Evolutionary conservation across 2,888 invertebrate species (phyloP).

Genomic region (Drosophila anceps): DNA sequence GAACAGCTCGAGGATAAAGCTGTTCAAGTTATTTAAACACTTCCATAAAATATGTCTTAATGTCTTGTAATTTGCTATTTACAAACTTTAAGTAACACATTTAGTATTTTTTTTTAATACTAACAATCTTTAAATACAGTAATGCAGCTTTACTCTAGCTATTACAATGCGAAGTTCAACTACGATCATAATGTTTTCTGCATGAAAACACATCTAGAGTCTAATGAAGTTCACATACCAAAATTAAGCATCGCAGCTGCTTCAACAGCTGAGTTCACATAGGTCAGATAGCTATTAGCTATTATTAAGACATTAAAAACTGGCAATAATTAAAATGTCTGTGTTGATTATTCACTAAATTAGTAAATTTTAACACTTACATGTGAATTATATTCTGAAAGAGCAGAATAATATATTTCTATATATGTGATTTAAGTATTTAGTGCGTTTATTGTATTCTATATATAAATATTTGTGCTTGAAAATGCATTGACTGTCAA

Average conservation of each 20-base stretch:
- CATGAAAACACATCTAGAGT: conserved; percentile 8
- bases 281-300: conserved; percentile 2
- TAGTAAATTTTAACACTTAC: neutral
- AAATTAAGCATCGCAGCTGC: conserved; percentile 27
- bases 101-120: neutral
- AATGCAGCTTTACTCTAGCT: neutral
- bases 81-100: neutral
- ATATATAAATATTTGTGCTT: neutral
- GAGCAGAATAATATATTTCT: neutral
- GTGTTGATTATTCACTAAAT: neutral
- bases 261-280: conserved; percentile 32
- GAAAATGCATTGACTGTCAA: neutral
- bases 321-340: no score
- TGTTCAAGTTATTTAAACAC: neutral
- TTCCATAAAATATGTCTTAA: neutral
- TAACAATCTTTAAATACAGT: neutral
- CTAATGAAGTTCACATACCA: neutral
- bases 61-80: neutral
- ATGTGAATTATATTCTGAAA: neutral
- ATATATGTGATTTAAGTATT: neutral
- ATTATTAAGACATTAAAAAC: neutral
- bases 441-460: no score
- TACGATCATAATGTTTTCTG: conserved; percentile 22
- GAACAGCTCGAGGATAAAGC: conserved; percentile 1
- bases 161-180: neutral